These are phyloP conservation scores for Hemibates koningsi DNA, from an alignment of 2,113 vertebrate genomes.

Conservation along the genomic window DNA sequence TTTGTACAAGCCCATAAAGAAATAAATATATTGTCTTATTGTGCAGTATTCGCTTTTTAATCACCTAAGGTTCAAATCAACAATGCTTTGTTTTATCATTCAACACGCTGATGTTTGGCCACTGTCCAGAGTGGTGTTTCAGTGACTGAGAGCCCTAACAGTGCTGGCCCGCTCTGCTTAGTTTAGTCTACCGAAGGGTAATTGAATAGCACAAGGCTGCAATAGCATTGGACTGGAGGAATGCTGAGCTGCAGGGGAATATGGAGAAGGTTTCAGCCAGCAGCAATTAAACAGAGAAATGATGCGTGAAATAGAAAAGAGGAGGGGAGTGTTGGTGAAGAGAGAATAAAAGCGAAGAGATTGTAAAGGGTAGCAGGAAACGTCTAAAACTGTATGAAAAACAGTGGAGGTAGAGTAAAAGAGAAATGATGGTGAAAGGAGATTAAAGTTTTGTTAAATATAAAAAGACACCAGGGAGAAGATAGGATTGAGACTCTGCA, in stretches of 20 bases:
- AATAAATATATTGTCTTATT: not conserved
- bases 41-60: not conserved
- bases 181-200: conserved; percentile 57
- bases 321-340: conserved; percentile 22
- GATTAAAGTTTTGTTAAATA: not conserved
- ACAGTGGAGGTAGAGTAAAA: not conserved
- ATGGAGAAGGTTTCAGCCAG: conserved; percentile 60
- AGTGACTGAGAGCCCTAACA: conserved; percentile 52
- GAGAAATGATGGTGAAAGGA: not conserved
- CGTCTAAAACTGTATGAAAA: not conserved
- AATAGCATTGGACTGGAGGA: conserved; percentile 54
- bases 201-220: conserved; percentile 64
- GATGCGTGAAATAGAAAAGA: conserved; percentile 67
- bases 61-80: conserved; percentile 12
- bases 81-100: conserved; percentile 27
- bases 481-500: not conserved
- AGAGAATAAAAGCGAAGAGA: conserved; percentile 15
- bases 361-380: conserved; percentile 1
- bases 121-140: conserved; percentile 36
- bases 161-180: conserved; percentile 30
- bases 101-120: conserved; percentile 23
- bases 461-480: not conserved
- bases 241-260: conserved; percentile 52
- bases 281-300: conserved; percentile 76
- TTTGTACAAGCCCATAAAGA: not conserved